Evolutionary conservation across 2,888 invertebrate species (phyloP), one percentile per base, ranked within the genome.

Genomic region (Galerucella pusilla): DNA sequence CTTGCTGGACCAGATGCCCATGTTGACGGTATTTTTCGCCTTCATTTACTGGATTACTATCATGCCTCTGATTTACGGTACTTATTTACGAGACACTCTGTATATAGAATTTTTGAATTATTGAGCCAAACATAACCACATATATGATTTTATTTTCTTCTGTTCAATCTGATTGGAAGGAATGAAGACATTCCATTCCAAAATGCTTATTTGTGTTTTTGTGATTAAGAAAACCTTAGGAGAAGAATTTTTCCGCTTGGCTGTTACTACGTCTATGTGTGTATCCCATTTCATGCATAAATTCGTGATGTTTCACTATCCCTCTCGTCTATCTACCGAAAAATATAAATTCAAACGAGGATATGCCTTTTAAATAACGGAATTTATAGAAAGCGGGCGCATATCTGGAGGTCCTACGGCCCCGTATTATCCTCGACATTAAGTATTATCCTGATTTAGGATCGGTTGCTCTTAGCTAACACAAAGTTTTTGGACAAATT

Each of bases 371-470:
- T 70, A 77, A 77, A 77, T 77, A 77, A 75, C 69, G 75, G 73
- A 77, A 77, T 77, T 75, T 75, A 75, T 75, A 73, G 77, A 74
- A 74, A 67, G 69, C 71, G 42, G 20, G 73, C 63, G 74, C 74
- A 64, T 74, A 77, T 75, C 77, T 77, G 35, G 60, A 73, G 73
- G 77, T 77, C 77, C 79, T 74, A 67, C 60, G 77, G 78, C 66
- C 73, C 79, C 77, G 80, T 79, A 82, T 82, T 83, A 82, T 80
- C 81, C 80, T 70, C 77, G 82, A 82, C 83, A 81, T 84, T 82
- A 82, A 80, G 84, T 81, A 84, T 85, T 83, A 85, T 86, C 84
- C 85, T 84, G 85, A 85, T 86, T 85, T 85, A 85, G 83, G 80
- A 81, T 78, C 80, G 81, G 79, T 80, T 78, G 78, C 78, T 80